Percentiles rank a stretch among this genome's conserved stretches.
Evolutionary conservation across 2,888 invertebrate species (phyloP).

Genomic region (Empis livida): DNA sequence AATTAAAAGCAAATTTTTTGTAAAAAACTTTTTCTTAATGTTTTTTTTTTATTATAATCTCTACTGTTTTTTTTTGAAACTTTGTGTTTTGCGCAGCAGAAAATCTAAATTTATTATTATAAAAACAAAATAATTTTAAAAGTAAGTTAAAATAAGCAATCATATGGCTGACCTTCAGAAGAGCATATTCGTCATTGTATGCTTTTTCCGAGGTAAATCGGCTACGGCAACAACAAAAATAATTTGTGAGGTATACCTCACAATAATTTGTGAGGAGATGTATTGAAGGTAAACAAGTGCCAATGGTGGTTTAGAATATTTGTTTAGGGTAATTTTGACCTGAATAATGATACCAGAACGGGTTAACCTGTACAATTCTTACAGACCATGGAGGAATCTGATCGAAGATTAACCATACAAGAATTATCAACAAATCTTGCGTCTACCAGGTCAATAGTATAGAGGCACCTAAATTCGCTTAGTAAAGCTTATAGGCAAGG

Average conservation of each 20-base stretch:
- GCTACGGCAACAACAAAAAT: not conserved
- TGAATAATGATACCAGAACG: not conserved
- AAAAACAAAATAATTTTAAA: too few relatives aligned
- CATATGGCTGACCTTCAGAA: too few relatives aligned
- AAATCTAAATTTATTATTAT: too few relatives aligned
- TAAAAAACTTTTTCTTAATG: too few relatives aligned
- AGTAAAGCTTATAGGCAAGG: not conserved
- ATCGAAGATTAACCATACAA: not conserved
- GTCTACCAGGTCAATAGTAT: too few relatives aligned
- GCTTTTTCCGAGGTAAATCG: too few relatives aligned
- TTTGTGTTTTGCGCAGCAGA: too few relatives aligned
- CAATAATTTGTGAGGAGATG: not conserved
- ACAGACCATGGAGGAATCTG: not conserved
- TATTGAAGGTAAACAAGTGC: not conserved
- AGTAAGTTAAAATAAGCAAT: too few relatives aligned
- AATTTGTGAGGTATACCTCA: not conserved
- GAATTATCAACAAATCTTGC: not conserved
- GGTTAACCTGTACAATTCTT: not conserved
- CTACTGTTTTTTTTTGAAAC: too few relatives aligned
- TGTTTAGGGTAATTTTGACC: not conserved
- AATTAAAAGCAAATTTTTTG: too few relatives aligned
- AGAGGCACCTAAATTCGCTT: not conserved
- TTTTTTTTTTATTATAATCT: too few relatives aligned
- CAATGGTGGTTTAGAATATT: not conserved
- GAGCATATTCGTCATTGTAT: too few relatives aligned